Conservation (phyloP, 2,113 vertebrate genomes). For the Himantopus leucocephalus region DNA sequence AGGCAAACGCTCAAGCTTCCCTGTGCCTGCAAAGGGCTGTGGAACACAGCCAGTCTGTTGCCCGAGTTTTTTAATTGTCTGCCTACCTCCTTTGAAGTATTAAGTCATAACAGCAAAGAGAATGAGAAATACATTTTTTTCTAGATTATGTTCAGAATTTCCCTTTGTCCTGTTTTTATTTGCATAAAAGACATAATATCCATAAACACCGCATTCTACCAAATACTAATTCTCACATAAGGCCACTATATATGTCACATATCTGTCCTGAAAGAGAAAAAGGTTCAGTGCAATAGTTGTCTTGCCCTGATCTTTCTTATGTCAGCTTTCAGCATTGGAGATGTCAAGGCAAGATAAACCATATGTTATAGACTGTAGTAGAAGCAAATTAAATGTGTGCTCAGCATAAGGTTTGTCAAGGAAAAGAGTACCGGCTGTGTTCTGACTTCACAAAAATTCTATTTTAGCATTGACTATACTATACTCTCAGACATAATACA, state of each 20-base stretch:
- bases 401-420: not conserved
- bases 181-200: not conserved
- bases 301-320: not conserved
- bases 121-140: not conserved
- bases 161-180: not conserved
- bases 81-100: not conserved
- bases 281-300: not conserved
- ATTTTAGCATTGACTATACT: not conserved
- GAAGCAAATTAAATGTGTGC: not conserved
- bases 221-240: not conserved
- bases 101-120: not conserved
- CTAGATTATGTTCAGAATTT: not conserved
- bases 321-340: not conserved
- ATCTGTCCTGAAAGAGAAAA: not conserved
- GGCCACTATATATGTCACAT: not conserved
- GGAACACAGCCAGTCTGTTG: not conserved
- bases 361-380: not conserved
- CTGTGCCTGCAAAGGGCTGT: not conserved
- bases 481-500: not conserved
- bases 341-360: not conserved
- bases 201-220: not conserved
- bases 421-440: accelerated
- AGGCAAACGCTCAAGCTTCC: not conserved
- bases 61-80: not conserved
- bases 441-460: not conserved